phyloP scores from a whole-genome alignment of 2,797 vertebrate species.

The Gephyroberyx darwinii region DNA sequence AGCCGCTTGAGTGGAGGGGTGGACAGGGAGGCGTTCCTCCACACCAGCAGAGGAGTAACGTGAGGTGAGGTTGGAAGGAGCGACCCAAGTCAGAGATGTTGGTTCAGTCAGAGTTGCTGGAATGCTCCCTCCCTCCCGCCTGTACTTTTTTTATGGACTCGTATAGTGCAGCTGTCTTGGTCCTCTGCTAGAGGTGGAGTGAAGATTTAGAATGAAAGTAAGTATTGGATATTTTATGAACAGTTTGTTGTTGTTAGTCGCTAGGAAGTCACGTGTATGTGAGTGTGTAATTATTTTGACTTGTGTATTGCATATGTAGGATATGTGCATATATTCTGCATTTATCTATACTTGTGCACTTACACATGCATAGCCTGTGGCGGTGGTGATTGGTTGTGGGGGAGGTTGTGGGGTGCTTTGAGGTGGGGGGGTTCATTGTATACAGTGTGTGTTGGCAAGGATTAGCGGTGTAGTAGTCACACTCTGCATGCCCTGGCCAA shows the following conservation, averaged over 20 bases:
- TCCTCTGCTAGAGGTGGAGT: slow-evolving; percentile 47
- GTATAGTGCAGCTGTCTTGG: slow-evolving; percentile 44
- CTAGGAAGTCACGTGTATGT: slow-evolving; percentile 2
- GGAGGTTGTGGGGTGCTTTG: slow-evolving; percentile 16
- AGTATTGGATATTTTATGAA: slow-evolving; percentile 61
- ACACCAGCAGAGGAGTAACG: slow-evolving; percentile 48
- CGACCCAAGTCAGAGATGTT: slow-evolving; percentile 66
- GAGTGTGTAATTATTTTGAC: neutral
- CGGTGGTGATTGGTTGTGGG: neutral
- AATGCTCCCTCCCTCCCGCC: slow-evolving; percentile 46
- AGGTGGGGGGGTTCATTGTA: slow-evolving; percentile 32
- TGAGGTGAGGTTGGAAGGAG: slow-evolving; percentile 65
- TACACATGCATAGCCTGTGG: neutral
- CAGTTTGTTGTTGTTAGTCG: slow-evolving; percentile 8
- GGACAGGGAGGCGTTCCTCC: slow-evolving; percentile 67
- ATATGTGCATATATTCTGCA: neutral
- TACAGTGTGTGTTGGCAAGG: slow-evolving; percentile 46
- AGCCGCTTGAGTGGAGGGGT: slow-evolving; percentile 67
- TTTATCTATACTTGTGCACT: slow-evolving; percentile 13
- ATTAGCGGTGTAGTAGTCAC: slow-evolving; percentile 68
- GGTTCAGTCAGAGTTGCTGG: slow-evolving; percentile 58
- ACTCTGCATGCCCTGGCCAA: slow-evolving; percentile 48
- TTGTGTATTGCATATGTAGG: slow-evolving; percentile 5
- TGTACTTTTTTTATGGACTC: slow-evolving; percentile 44
- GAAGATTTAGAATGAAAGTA: slow-evolving; percentile 70